Conservation (phyloP, 2,888 invertebrate genomes). For the Anthoptus insignis region DNA sequence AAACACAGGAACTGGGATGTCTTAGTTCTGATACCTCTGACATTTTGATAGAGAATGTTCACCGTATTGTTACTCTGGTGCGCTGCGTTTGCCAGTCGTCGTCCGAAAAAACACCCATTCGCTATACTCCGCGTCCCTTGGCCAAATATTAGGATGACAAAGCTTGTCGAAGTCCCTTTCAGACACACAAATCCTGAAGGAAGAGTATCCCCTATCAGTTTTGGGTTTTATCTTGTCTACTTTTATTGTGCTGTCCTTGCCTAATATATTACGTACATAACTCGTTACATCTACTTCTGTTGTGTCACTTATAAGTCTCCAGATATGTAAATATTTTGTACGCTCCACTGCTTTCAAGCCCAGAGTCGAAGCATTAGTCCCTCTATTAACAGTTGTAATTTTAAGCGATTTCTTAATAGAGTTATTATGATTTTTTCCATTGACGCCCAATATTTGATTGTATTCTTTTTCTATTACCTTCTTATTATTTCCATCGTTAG, state of each 20-base stretch:
- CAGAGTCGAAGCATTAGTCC: not conserved
- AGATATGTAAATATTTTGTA: conserved; percentile 7
- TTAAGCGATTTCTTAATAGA: not conserved
- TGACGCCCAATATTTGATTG: not conserved
- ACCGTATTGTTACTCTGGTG: not conserved
- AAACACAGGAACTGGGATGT: not conserved
- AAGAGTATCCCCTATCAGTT: conserved; percentile 3
- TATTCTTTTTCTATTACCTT: too few species aligned
- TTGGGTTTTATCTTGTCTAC: not conserved
- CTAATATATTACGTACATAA: not conserved
- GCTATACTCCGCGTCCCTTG: not conserved
- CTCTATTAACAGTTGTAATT: not conserved
- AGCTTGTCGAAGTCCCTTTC: not conserved
- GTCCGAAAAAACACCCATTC: conserved; percentile 42
- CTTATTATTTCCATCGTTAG: too few species aligned
- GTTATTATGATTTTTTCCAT: not conserved
- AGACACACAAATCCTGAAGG: conserved; percentile 2
- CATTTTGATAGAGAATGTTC: conserved; percentile 14
- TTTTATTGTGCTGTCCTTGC: not conserved
- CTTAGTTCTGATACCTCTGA: conserved; percentile 2
- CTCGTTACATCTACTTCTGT: conserved; percentile 1
- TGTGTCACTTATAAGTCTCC: not conserved
- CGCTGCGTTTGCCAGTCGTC: not conserved
- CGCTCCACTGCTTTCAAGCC: conserved; percentile 13
- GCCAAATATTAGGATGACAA: conserved; percentile 3